Evolutionary conservation across 2,113 vertebrate species (phyloP).

Genomic region (Leptobrachium leishanense): DNA sequence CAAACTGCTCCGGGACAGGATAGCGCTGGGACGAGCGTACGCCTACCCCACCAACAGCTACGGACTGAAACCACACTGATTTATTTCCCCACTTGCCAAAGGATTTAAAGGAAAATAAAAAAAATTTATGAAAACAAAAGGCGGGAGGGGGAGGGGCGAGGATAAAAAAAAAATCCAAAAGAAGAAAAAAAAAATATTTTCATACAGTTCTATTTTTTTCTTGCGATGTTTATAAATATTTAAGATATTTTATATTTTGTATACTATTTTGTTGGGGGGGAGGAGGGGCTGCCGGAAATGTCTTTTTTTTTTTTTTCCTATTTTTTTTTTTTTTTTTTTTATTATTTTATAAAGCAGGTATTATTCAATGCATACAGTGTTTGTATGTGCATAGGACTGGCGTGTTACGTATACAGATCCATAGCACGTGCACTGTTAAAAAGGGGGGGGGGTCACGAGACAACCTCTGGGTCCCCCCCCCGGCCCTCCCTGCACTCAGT

Average conservation of each 20-base stretch:
- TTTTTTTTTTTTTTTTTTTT: too few relatives aligned
- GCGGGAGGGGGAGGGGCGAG: constrained; percentile 17
- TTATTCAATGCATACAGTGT: constrained; percentile 54
- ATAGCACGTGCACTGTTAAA: neutral
- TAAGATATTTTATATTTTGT: constrained; percentile 99
- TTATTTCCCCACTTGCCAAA: neutral
- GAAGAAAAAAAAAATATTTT: constrained; percentile 89
- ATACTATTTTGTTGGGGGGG: constrained; percentile 85
- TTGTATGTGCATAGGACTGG: constrained; percentile 9
- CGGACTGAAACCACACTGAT: constrained; percentile 89
- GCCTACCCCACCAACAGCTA: constrained; percentile 84
- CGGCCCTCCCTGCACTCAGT: neutral
- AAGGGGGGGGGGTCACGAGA: neutral
- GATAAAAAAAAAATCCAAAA: constrained; percentile 73
- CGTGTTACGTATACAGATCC: neutral
- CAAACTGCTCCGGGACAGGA: constrained; percentile 94
- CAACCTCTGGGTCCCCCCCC: neutral
- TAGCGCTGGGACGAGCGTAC: constrained; percentile 95
- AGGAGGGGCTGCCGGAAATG: constrained; percentile 72
- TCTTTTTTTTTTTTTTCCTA: constrained; percentile 39
- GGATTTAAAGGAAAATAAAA: neutral
- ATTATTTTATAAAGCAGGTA: constrained; percentile 71
- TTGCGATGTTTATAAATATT: constrained; percentile 99
- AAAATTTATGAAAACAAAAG: neutral
- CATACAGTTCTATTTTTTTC: constrained; percentile 99